These are phyloP conservation scores for Ambastaia sidthimunki DNA, from an alignment of 2,797 vertebrate genomes.

Conservation along the genomic window DNA sequence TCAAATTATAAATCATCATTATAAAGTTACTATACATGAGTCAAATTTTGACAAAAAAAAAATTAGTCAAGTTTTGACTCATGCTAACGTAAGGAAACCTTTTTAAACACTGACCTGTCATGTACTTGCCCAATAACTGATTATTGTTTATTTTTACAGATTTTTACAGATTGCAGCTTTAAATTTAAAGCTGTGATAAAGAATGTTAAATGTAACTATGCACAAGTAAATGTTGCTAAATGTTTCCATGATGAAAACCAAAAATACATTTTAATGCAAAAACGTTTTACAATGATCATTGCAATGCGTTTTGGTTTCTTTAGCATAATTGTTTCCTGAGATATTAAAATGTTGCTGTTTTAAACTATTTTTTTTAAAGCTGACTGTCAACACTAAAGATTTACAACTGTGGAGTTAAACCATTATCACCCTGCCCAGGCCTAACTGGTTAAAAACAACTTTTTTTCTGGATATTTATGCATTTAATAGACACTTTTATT, in stretches of 20 bases:
- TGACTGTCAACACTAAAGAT: not conserved
- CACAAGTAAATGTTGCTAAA: slow-evolving; percentile 6
- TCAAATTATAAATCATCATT: no score
- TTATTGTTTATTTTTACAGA: no score
- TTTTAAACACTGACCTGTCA: not conserved
- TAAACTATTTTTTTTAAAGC: not conserved
- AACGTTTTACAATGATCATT: not conserved
- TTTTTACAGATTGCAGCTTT: not conserved
- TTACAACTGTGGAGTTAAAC: not conserved
- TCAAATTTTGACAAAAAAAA: no score
- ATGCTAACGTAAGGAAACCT: no score
- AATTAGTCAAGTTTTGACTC: no score
- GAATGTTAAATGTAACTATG: no score
- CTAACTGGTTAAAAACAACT: not conserved
- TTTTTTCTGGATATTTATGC: not conserved
- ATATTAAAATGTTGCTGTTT: not conserved
- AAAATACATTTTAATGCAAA: not conserved
- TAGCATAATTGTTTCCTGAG: slow-evolving; percentile 4
- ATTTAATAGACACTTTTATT: no score
- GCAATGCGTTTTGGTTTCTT: slow-evolving; percentile 22
- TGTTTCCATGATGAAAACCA: slow-evolving; percentile 14
- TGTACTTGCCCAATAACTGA: no score
- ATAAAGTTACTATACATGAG: no score
- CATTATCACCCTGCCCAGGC: not conserved
- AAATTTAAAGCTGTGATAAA: slow-evolving; percentile 34